Percentiles rank a stretch among this genome's conserved stretches.
Evolutionary conservation across 2,113 vertebrate genomes (phyloP).

Genomic region (Crotalus helleri): DNA sequence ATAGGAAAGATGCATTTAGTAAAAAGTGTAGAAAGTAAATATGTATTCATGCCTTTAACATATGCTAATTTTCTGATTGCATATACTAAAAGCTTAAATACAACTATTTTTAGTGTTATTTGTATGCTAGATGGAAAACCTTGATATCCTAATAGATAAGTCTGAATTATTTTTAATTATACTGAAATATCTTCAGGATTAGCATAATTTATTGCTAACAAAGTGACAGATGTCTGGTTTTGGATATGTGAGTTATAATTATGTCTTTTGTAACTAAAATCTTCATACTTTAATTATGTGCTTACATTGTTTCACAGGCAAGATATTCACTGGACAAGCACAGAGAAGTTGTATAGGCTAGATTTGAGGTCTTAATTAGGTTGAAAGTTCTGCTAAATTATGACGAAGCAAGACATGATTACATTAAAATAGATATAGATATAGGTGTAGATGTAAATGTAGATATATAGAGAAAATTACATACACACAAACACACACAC

Average conservation of each 20-base stretch:
- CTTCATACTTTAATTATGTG: slow-evolving; percentile 11
- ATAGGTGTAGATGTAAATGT: not conserved
- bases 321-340: not conserved
- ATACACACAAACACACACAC: not conserved
- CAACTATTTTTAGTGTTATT: not conserved
- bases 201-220: not conserved
- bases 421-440: not conserved
- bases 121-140: not conserved
- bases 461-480: not conserved
- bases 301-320: slow-evolving; percentile 23
- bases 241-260: slow-evolving; percentile 10
- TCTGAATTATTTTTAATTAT: not conserved
- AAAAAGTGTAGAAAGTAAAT: not conserved
- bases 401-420: not conserved
- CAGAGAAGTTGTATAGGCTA: not conserved
- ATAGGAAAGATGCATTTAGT: not conserved
- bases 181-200: slow-evolving; percentile 12
- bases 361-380: not conserved
- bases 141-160: slow-evolving; percentile 4
- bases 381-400: not conserved
- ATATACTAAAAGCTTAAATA: not conserved
- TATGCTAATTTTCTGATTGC: not conserved
- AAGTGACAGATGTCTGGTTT: slow-evolving; percentile 37
- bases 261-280: not conserved
- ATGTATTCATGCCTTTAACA: not conserved